Base-by-base conservation (phyloP, 2,113 vertebrate species). In the Vidua macroura region DNA sequence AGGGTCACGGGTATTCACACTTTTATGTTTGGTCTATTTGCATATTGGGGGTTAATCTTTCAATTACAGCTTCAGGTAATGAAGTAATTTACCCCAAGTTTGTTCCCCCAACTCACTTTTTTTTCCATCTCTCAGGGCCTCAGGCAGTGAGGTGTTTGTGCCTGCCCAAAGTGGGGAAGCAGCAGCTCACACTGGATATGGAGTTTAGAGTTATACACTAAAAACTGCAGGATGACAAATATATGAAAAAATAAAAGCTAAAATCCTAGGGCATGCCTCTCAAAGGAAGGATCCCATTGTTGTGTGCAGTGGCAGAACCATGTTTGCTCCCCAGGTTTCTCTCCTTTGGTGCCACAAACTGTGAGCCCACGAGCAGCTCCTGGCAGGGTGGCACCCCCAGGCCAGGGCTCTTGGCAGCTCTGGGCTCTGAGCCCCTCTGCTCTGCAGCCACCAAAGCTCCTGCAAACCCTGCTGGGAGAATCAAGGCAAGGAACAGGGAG, bases 221-320 rank as follows among this genome's bases (percentile, higher is more conserved):
- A 23, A 44, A 44, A 24, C 2, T 31, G 16, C 41, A 80, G 21
- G 41, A 3, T 13, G 3, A 15, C 10, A 46, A 15, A 80, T 12
- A 2, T 0, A 19, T 35, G 49, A 2, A 23, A 53, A 64, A 28
- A 17, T 0, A 5, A 28, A 53, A 53, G 48, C 7, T 55, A 0
- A 30, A 30, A 30, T 28, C 15, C 25, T 11, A 2, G 19, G 3
- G 19, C 11, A 11, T 23, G 1, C 1, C 24, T 35, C 9, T 15
- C 23, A 15, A 2, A 3, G 1, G 12, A 12, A 8, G 6, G 51
- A 2, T 22, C 11, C 51, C 31, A 1, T 2, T 37, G 28, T 37
- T 4, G 2, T 11, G 22, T 8, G 19, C 11, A 4, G 33, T 5
- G 39, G 13, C 70, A 75, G 41, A 37, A 7, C 22, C 8, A 8